These are phyloP conservation scores for Dermochelys coriacea DNA, from an alignment of 2,797 vertebrate genomes.

Conservation along the genomic window DNA sequence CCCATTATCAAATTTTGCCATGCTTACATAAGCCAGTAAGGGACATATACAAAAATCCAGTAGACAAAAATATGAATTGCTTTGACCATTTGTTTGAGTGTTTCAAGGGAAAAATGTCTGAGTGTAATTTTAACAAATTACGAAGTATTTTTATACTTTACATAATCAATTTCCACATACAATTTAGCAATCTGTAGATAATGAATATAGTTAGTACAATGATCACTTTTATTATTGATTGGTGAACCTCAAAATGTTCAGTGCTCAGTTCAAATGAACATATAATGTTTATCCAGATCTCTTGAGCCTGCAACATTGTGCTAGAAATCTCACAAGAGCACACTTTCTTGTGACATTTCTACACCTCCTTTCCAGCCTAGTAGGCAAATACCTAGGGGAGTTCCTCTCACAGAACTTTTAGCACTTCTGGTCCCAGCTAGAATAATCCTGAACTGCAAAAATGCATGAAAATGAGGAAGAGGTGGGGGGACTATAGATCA, in stretches of 20 bases:
- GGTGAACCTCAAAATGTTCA: neutral
- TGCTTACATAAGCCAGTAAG: conserved; percentile 21
- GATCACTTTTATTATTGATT: neutral
- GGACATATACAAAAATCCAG: neutral
- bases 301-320: neutral
- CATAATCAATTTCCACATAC: neutral
- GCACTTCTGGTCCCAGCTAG: neutral
- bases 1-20: conserved; percentile 23
- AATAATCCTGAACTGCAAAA: neutral
- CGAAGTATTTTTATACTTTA: neutral
- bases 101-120: neutral
- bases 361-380: neutral
- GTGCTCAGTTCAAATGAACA: neutral
- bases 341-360: neutral
- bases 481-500: neutral
- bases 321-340: neutral
- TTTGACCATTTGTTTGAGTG: neutral
- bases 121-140: neutral
- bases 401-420: neutral
- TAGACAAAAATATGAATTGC: neutral
- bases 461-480: neutral
- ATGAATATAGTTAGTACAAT: neutral
- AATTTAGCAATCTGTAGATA: neutral
- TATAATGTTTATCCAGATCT: neutral
- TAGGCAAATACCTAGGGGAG: neutral